A percentile compares a stretch with the other conserved stretches of the same genome.
phyloP scores from a whole-genome alignment of 2,797 vertebrate species.

The Natrix natrix region DNA sequence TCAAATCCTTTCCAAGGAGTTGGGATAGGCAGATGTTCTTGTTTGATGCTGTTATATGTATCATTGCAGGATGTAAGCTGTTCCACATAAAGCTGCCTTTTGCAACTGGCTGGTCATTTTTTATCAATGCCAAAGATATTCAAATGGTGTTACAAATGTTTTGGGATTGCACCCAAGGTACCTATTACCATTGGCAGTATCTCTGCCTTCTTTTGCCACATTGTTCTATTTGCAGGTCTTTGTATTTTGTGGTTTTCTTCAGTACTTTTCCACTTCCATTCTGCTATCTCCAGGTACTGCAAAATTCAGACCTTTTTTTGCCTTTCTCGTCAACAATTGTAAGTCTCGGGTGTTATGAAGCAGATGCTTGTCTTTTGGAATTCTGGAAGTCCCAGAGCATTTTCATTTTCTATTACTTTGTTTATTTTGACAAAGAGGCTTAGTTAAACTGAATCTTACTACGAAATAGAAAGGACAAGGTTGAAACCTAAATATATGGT shows the following conservation, averaged over 20 bases:
- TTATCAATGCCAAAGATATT: background rate
- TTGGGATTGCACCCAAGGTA: background rate
- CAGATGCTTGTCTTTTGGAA: background rate
- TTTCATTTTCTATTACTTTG: background rate
- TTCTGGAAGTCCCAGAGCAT: background rate
- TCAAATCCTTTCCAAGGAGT: background rate
- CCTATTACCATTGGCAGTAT: background rate
- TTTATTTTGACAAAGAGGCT: background rate
- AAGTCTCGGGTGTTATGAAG: background rate
- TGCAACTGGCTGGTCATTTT: background rate
- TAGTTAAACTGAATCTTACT: background rate
- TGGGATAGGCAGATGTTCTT: background rate
- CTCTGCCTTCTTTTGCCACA: background rate
- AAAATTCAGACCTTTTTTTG: background rate
- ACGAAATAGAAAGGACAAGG: background rate
- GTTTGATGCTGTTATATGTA: background rate
- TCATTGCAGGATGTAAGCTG: background rate
- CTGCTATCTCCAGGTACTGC: background rate
- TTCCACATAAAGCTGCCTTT: background rate
- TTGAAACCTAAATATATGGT: background rate
- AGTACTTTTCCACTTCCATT: background rate
- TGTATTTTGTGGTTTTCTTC: background rate
- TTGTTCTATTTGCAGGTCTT: background rate
- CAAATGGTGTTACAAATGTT: background rate
- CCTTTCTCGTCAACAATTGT: background rate